These are phyloP conservation scores for Esox masquinongy DNA, from an alignment of 2,797 vertebrate species.

Conservation along the genomic window DNA sequence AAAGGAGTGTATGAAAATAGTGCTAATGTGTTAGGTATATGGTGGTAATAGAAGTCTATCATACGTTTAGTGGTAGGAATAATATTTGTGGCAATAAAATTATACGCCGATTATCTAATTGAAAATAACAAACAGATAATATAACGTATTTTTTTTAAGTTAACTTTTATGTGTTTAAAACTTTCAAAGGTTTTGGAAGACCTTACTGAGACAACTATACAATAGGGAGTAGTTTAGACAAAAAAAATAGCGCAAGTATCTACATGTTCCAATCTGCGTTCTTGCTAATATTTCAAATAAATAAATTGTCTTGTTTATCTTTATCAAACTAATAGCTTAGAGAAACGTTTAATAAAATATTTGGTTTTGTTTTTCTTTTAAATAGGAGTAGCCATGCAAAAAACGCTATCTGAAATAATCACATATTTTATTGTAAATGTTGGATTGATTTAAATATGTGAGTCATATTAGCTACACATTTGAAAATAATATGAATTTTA, in stretches of 20 bases:
- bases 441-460: not conserved
- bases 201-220: not conserved
- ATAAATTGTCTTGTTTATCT: not conserved
- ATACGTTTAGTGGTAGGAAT: not conserved
- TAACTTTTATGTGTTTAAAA: not conserved
- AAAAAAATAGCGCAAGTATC: not conserved
- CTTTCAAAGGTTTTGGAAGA: not conserved
- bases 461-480: not conserved
- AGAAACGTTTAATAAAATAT: not conserved
- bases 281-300: not conserved
- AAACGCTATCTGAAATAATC: not conserved
- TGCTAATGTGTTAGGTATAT: constrained; percentile 1
- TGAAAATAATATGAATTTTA: not conserved
- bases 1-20: not conserved
- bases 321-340: not conserved
- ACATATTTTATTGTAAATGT: not conserved
- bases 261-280: not conserved
- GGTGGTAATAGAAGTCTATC: not conserved
- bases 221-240: not conserved
- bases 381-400: not conserved
- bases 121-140: not conserved
- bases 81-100: constrained; percentile 8
- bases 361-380: no score
- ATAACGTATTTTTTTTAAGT: not conserved
- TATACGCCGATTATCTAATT: not conserved